Conservation (phyloP, 2,113 vertebrate species). For the Cercopithecus mona region DNA sequence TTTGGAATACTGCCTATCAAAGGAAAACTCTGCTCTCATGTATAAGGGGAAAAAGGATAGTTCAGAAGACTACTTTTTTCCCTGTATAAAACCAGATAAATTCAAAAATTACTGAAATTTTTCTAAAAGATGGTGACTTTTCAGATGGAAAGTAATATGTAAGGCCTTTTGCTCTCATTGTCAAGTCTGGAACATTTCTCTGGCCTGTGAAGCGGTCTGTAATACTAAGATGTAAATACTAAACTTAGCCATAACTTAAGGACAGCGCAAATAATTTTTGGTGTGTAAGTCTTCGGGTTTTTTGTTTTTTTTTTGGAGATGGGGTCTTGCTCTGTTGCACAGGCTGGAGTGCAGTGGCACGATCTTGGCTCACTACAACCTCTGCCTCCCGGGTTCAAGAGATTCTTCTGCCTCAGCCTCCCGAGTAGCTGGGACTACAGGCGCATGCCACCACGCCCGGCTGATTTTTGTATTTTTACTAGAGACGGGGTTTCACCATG, state of each 20-base stretch:
- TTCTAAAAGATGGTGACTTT: neutral
- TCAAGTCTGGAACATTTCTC: neutral
- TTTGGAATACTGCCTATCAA: constrained; percentile 4
- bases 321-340: too few species aligned
- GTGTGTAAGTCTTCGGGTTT: neutral
- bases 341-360: too few species aligned
- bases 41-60: neutral
- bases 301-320: too few species aligned
- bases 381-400: too few species aligned
- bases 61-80: neutral
- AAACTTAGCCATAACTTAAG: constrained; percentile 5
- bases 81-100: constrained; percentile 17
- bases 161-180: constrained; percentile 1
- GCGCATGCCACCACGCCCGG: too few species aligned
- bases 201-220: neutral
- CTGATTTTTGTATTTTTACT: too few species aligned
- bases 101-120: neutral
- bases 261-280: neutral
- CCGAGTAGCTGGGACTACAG: too few species aligned
- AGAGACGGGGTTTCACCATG: too few species aligned
- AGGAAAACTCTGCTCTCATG: neutral
- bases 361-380: too few species aligned
- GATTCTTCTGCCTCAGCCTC: too few species aligned
- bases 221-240: neutral
- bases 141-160: neutral